Percentiles rank a stretch among this genome's conserved stretches.
These are phyloP conservation scores for Muscidifurax raptorellus DNA, from an alignment of 1,140 invertebrate species.

Conservation along the genomic window DNA sequence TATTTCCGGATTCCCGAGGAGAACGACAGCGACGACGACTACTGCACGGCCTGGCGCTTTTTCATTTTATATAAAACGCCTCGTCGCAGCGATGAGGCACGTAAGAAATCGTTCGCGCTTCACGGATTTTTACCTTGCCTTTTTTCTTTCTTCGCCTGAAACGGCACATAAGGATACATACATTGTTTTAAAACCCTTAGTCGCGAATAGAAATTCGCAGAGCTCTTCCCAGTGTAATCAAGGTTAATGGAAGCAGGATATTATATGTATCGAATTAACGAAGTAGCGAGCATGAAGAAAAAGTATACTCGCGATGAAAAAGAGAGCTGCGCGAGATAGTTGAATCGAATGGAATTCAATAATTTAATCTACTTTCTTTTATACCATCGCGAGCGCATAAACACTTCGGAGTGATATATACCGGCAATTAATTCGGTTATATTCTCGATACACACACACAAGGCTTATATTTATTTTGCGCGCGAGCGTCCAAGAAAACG, in stretches of 20 bases:
- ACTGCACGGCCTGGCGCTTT: neutral
- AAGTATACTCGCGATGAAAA: conserved; percentile 4
- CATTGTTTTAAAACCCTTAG: neutral
- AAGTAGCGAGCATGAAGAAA: neutral
- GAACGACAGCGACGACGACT: neutral
- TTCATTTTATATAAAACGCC: neutral
- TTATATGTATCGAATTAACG: neutral
- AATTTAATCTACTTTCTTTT: conserved; percentile 34
- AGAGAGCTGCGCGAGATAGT: neutral
- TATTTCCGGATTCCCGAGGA: conserved; percentile 6
- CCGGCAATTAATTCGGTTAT: conserved; percentile 39
- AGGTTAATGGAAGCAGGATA: no score
- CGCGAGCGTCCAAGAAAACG: neutral
- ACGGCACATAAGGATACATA: no score
- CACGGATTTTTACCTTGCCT: neutral
- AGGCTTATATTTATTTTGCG: conserved; percentile 38
- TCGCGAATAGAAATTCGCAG: no score
- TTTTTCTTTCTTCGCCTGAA: no score
- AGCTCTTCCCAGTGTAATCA: no score
- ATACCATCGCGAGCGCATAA: conserved; percentile 17
- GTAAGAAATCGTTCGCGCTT: neutral
- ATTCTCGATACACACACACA: neutral
- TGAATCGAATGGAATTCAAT: conserved; percentile 24
- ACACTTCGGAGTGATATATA: conserved; percentile 43
- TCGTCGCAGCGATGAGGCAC: neutral